Conservation (phyloP, 2,113 vertebrate species). For the Chrysemys picta region DNA sequence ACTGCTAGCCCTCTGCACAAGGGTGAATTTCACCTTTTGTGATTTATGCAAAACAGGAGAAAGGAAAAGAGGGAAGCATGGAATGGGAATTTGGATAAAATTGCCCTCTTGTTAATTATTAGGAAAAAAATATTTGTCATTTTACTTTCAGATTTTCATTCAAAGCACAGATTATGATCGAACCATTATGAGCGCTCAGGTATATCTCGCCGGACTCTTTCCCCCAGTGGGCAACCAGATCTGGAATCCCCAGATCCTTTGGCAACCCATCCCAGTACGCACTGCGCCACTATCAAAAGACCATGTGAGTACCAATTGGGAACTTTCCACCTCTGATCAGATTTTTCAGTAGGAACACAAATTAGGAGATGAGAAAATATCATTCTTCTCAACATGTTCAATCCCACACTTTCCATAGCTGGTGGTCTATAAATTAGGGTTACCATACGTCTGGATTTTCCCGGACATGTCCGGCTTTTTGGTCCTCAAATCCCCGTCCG, state of each 20-base stretch:
- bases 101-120: neutral
- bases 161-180: constrained; percentile 91
- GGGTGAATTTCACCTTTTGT: neutral
- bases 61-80: neutral
- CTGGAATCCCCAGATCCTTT: constrained; percentile 82
- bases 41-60: neutral
- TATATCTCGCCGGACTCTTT: constrained; percentile 89
- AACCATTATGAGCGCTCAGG: constrained; percentile 92
- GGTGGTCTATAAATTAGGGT: neutral
- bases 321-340: neutral
- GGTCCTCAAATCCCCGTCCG: no score
- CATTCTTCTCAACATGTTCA: neutral
- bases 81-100: neutral
- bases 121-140: neutral
- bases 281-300: constrained; percentile 82
- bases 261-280: constrained; percentile 93
- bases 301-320: constrained; percentile 74
- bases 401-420: neutral
- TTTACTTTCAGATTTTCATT: constrained; percentile 84
- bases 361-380: neutral
- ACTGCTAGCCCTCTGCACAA: neutral
- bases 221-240: constrained; percentile 78
- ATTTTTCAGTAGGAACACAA: neutral
- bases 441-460: no score
- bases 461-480: no score